Conservation (phyloP, 1,140 invertebrate species). For the Olivierus martensii region DNA sequence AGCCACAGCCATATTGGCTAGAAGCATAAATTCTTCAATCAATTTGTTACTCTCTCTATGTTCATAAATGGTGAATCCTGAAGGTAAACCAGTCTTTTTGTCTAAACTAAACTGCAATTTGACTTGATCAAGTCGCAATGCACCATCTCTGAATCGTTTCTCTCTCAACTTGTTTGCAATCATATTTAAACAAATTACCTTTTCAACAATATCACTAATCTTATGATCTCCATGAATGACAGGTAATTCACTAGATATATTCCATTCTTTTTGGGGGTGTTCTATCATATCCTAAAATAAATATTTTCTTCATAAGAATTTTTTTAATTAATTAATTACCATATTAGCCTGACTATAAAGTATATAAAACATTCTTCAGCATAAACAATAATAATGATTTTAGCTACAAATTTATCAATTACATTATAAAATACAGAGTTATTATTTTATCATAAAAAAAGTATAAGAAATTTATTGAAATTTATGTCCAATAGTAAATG, state of each 20-base stretch:
- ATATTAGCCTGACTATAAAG: no score
- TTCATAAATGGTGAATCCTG: constrained; percentile 35
- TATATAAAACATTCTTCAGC: no score
- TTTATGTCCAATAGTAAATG: no score
- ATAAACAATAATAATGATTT: no score
- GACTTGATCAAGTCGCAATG: constrained; percentile 63
- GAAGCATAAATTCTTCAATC: constrained; percentile 89
- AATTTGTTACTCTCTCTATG: constrained; percentile 43
- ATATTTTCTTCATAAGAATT: no score
- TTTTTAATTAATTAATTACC: no score
- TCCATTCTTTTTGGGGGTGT: constrained; percentile 37
- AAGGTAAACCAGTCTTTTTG: constrained; percentile 34
- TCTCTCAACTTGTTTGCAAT: constrained; percentile 49
- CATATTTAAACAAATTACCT: constrained; percentile 49
- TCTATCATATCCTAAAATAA: constrained; percentile 60
- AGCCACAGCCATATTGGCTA: constrained; percentile 83
- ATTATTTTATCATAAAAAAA: no score
- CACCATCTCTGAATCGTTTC: constrained; percentile 56
- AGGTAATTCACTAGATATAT: constrained; percentile 44
- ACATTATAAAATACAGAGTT: no score
- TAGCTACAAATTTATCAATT: no score
- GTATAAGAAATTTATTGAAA: no score
- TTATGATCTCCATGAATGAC: constrained; percentile 44
- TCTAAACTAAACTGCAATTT: constrained; percentile 63
- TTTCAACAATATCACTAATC: constrained; percentile 41